Base-by-base conservation (phyloP, 2,888 invertebrate species). In the Acanthosepion pharaonis region DNA sequence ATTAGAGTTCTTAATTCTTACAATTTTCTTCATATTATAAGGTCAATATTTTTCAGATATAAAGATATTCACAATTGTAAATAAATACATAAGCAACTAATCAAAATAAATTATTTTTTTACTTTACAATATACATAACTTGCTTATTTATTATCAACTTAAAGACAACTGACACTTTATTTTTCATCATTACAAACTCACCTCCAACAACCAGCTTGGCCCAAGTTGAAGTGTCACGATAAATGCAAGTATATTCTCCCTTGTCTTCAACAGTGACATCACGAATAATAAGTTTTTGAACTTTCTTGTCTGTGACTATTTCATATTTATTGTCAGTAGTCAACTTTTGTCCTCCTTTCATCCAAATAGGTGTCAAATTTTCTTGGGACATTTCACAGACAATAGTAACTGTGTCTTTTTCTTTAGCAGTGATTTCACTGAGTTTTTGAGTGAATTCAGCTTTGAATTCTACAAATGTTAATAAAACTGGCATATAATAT, bases 361-460 rank as follows among this genome's bases (percentile, higher is more conserved):
- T 78, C 78, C 78, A 78, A 78, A 78, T 33, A 15, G 78, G n/a
- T 78, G n/a, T 78, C n/a, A n/a, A 5, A 33, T 78, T 78, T 15
- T 78, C 78, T 11, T n/a, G n/a, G n/a, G 78, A 78, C 78, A 78
- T 78, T 78, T 78, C 78, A 4, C 78, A 78, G n/a, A 15, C 78
- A 78, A 78, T n/a, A 15, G 33, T 59, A 59, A 59, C 78, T 33
- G 78, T 78, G 15, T 78, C 78, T n/a, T 78, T 78, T n/a, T 33
- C 78, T 18, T 78, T n/a, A 9, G 96, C 95, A 2, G 95, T 95
- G 25, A 95, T 95, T 95, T 96, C 96, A 18, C 95, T 95, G 0
- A 96, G 95, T 25, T 96, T 96, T 51, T 95, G 95, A 42, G 96
- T 96, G 95, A 96, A 96, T 95, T 96, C 96, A 91, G 78, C n/a